Conservation (phyloP, 1,140 invertebrate genomes). For the Heliothis subflexa region DNA sequence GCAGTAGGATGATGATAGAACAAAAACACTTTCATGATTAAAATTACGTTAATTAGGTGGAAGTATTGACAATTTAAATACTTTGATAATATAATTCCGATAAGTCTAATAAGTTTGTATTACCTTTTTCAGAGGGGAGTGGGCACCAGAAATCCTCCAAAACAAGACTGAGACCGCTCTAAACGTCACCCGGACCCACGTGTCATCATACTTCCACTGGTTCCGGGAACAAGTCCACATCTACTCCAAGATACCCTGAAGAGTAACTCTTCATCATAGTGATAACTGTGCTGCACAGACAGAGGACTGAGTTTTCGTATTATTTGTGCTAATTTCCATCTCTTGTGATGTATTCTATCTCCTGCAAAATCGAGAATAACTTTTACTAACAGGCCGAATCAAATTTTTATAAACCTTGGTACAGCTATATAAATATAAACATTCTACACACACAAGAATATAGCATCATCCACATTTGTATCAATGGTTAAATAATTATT, state of each 20-base stretch:
- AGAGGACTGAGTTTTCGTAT: slow-evolving; percentile 40
- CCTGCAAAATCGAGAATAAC: neutral
- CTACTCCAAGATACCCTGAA: slow-evolving; percentile 89
- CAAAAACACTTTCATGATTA: neutral
- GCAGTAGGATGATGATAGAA: neutral
- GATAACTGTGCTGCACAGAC: slow-evolving; percentile 50
- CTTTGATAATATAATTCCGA: neutral
- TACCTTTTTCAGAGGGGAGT: slow-evolving; percentile 88
- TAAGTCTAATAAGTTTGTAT: slow-evolving; percentile 3
- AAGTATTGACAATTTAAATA: neutral
- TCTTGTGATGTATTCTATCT: neutral
- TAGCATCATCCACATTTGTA: neutral
- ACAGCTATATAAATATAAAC: too few relatives aligned
- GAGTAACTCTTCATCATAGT: slow-evolving; percentile 30
- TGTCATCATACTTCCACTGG: slow-evolving; percentile 90
- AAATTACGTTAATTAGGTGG: too few relatives aligned
- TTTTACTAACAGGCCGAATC: neutral
- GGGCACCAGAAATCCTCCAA: slow-evolving; percentile 91
- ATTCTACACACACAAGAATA: too few relatives aligned
- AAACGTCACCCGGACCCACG: slow-evolving; percentile 88
- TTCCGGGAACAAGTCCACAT: slow-evolving; percentile 91
- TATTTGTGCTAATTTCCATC: neutral
- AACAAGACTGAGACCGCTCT: slow-evolving; percentile 88
- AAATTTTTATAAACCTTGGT: neutral
- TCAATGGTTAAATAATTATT: neutral